Evolutionary conservation across 2,113 vertebrate species (phyloP), one percentile per base, ranked within the genome.

Genomic region (Psittacara wagleri): DNA sequence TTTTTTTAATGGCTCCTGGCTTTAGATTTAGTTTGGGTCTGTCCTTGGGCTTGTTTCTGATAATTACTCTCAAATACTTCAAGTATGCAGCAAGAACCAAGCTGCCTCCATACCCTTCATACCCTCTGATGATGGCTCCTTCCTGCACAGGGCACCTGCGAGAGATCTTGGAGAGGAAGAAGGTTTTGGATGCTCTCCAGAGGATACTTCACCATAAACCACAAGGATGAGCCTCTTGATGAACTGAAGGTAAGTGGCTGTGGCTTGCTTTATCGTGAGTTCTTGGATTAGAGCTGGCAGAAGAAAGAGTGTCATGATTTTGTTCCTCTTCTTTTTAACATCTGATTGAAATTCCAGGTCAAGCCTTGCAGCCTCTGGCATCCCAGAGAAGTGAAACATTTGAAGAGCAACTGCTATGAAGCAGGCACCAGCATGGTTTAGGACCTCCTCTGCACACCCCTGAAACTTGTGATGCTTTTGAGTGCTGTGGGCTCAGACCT

Each of bases 21-120:
- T 91, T 95, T 61, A 51, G 18, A 96, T 83, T 76, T 92, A 72
- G 93, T 91, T 82, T 76, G 83, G 57, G 28, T 83, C 73, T 78
- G 48, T 85, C 75, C 83, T 88, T 81, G 35, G 73, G 46, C 72
- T 78, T 6, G 1, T 33, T 95, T 80, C 59, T 87, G 63, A 44
- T 63, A 90, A 83, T 72, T 59, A 91, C 31, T 52, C 74, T 95
- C 68, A 63, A 69, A 84, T 14, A 86, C 41, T 79, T 76, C 24
- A 77, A 72, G 28, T 4, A n/a, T 35, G 20, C 39, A 94, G 33
- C 76, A 91, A 90, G 63, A 95, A 74, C 41, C 62, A 85, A 66
- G 13, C 19, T 15, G 41, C 44, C 48, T 79, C 57, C 84, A 62
- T 44, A 27, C 39, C 46, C 64, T 84, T 88, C 67, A 54, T 37